A percentile compares a stretch with the other conserved stretches of the same genome.
These are phyloP conservation scores for Paradoxurus hermaphroditus DNA, from an alignment of 2,113 vertebrate species.

Conservation along the genomic window DNA sequence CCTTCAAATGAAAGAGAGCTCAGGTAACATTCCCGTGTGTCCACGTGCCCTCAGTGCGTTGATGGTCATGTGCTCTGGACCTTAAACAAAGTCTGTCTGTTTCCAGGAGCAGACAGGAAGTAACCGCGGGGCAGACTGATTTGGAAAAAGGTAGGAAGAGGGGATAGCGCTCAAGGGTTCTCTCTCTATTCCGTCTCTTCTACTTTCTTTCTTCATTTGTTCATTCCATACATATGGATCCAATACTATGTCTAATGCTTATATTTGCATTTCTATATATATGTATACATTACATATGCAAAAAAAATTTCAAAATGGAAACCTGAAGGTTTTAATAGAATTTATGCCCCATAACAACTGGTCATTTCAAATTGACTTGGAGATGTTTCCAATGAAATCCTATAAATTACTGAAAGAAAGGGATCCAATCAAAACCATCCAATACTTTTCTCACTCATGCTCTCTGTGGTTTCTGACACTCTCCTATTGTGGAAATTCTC, in stretches of 20 bases:
- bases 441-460: not conserved
- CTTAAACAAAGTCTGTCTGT: not conserved
- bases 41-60: not conserved
- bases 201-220: not conserved
- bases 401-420: not conserved
- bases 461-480: not conserved
- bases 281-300: not conserved
- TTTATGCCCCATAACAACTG: not conserved
- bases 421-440: not conserved
- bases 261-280: not conserved
- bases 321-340: not conserved
- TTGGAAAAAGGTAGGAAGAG: not conserved
- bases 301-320: not conserved
- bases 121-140: not conserved
- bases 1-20: not conserved
- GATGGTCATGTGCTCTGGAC: not conserved
- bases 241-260: not conserved
- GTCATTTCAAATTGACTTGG: not conserved
- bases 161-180: not conserved
- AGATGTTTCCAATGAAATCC: not conserved
- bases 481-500: not conserved
- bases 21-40: not conserved
- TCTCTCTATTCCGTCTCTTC: not conserved
- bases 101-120: not conserved
- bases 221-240: not conserved